Percentiles rank a stretch among this genome's conserved stretches.
phyloP scores from a whole-genome alignment of 2,888 invertebrate species.

The Amphiduros pacificus region DNA sequence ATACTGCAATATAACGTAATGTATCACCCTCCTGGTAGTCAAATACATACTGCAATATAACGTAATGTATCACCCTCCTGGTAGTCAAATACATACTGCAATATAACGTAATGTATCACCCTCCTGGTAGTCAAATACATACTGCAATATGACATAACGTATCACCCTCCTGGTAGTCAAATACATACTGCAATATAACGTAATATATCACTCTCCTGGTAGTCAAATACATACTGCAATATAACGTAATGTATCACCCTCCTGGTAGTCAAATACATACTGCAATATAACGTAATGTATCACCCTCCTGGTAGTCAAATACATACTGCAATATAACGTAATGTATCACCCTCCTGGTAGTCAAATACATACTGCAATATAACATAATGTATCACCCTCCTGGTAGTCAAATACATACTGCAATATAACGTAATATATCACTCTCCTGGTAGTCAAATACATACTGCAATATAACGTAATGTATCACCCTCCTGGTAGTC shows the following conservation, averaged over 20 bases:
- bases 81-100: too few species aligned
- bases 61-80: not conserved
- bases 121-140: constrained; percentile 60
- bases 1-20: constrained; percentile 64
- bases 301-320: constrained; percentile 60
- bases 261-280: too few species aligned
- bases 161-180: too few species aligned
- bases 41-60: constrained; percentile 58
- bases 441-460: too few species aligned
- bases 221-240: constrained; percentile 61
- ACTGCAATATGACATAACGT: constrained; percentile 40
- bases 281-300: constrained; percentile 63
- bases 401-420: constrained; percentile 62
- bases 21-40: constrained; percentile 59
- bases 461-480: constrained; percentile 64
- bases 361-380: too few species aligned
- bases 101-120: constrained; percentile 63
- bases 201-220: constrained; percentile 58
- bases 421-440: constrained; percentile 5
- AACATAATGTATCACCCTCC: constrained; percentile 60
- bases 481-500: constrained; percentile 59
- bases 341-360: too few species aligned
- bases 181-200: constrained; percentile 64
- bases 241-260: not conserved
- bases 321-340: constrained; percentile 50